Evolutionary conservation across 2,797 vertebrate genomes (phyloP).

Genomic region (Catamblyrhynchus diadema): DNA sequence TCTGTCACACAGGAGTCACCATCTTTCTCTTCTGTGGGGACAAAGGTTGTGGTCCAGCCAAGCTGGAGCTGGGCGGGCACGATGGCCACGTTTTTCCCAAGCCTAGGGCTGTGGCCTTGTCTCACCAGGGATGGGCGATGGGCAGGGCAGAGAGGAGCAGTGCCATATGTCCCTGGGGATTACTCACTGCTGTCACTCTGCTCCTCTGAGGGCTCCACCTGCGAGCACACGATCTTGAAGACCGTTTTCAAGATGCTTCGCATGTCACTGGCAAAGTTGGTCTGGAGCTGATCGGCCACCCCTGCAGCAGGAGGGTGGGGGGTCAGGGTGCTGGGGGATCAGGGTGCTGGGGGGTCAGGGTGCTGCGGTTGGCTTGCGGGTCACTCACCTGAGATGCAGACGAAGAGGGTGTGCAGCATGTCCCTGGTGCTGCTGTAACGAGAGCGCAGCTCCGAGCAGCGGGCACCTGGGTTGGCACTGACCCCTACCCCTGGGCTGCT

Average conservation of each 20-base stretch:
- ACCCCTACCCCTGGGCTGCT: neutral
- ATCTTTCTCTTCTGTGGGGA: neutral
- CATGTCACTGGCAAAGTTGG: constrained; percentile 77
- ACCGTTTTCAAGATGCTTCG: constrained; percentile 73
- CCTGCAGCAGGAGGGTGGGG: neutral
- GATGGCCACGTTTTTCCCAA: neutral
- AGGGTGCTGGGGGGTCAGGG: too few relatives aligned
- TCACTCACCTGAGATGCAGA: constrained; percentile 75
- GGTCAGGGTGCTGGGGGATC: neutral
- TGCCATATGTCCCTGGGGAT: neutral
- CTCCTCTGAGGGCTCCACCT: neutral
- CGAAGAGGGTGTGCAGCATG: constrained; percentile 76
- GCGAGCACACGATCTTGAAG: constrained; percentile 62
- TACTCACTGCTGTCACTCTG: constrained; percentile 48
- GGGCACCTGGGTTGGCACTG: accelerated
- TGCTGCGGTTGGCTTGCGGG: neutral
- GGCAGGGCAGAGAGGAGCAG: neutral
- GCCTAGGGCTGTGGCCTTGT: neutral
- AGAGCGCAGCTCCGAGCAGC: constrained; percentile 42
- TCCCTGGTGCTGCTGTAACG: constrained; percentile 68
- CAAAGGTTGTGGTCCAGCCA: neutral
- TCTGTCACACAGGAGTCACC: neutral
- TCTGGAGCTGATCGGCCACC: constrained; percentile 78
- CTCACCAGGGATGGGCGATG: neutral
- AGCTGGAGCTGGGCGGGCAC: neutral